Conservation (phyloP, 1,140 invertebrate genomes). For the Pteromalus puparum region DNA sequence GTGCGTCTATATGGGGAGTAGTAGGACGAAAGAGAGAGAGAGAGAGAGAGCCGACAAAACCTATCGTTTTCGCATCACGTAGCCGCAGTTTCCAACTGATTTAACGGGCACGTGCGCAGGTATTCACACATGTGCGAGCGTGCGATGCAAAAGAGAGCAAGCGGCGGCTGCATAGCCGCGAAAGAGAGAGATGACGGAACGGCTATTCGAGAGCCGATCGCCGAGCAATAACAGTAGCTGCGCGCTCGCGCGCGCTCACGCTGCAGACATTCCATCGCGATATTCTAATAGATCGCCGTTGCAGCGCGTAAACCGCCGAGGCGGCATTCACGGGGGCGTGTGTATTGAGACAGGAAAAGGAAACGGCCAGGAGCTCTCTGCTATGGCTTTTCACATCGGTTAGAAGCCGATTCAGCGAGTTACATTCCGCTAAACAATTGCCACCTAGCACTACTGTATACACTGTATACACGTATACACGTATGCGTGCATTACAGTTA, state of each 20-base stretch:
- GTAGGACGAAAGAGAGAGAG: neutral
- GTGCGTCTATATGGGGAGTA: neutral
- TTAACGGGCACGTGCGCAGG: conserved; percentile 35
- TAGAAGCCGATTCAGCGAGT: neutral
- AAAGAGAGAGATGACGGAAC: conserved; percentile 48
- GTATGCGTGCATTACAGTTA: neutral
- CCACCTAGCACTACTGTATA: neutral
- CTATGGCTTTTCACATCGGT: no score
- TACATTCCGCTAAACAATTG: conserved; percentile 1
- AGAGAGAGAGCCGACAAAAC: neutral
- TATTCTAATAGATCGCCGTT: neutral
- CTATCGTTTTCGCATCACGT: conserved; percentile 44
- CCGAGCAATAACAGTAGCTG: neutral
- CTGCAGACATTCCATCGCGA: neutral
- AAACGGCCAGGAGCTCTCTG: neutral
- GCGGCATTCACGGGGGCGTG: neutral
- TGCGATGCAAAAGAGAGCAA: conserved; percentile 9
- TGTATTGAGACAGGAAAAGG: conserved; percentile 2
- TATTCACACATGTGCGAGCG: conserved; percentile 33
- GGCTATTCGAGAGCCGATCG: conserved; percentile 43
- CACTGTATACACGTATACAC: neutral
- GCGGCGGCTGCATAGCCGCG: no score
- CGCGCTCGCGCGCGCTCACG: no score
- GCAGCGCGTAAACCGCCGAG: neutral
- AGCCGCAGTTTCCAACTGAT: conserved; percentile 38